phyloP scores from a whole-genome alignment of 1,140 invertebrate genomes.

The Heliconius hermathena region DNA sequence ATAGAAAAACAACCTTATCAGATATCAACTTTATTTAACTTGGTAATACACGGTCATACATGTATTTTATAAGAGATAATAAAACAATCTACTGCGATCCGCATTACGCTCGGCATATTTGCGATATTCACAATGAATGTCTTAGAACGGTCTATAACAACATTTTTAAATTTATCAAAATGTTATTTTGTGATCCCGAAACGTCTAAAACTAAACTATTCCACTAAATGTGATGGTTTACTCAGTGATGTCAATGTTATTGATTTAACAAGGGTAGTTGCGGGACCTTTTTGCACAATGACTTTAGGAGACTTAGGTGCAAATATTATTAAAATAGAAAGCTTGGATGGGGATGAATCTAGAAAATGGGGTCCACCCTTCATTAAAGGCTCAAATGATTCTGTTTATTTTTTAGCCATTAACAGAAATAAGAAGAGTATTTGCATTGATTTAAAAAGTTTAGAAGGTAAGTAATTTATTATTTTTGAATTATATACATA shows the following conservation, averaged over 20 bases:
- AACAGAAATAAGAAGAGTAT: conserved; percentile 99
- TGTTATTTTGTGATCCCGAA: background rate
- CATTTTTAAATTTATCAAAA: conserved; percentile 21
- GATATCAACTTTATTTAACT: conserved; percentile 52
- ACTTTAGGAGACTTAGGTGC: conserved; percentile 96
- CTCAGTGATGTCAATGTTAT: conserved; percentile 87
- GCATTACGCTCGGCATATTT: background rate
- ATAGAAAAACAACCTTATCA: conserved; percentile 54
- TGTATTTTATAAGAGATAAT: conserved; percentile 21
- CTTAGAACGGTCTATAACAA: conserved; percentile 11
- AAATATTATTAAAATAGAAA: conserved; percentile 96
- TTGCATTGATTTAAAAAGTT: conserved; percentile 91
- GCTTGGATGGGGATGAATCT: conserved; percentile 93
- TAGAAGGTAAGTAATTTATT: conserved; percentile 69
- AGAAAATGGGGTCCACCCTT: conserved; percentile 97
- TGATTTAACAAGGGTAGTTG: conserved; percentile 92
- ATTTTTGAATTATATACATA: conserved; percentile 7
- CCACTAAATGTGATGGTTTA: conserved; percentile 49
- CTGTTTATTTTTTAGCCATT: conserved; percentile 92
- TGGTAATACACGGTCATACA: conserved; percentile 50
- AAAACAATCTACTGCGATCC: background rate
- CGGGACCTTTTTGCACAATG: conserved; percentile 95
- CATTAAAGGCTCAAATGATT: conserved; percentile 86
- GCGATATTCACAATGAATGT: conserved; percentile 21
- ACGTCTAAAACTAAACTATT: conserved; percentile 26